phyloP scores from a whole-genome alignment of 2,797 vertebrate genomes.

The Lacerta agilis region DNA sequence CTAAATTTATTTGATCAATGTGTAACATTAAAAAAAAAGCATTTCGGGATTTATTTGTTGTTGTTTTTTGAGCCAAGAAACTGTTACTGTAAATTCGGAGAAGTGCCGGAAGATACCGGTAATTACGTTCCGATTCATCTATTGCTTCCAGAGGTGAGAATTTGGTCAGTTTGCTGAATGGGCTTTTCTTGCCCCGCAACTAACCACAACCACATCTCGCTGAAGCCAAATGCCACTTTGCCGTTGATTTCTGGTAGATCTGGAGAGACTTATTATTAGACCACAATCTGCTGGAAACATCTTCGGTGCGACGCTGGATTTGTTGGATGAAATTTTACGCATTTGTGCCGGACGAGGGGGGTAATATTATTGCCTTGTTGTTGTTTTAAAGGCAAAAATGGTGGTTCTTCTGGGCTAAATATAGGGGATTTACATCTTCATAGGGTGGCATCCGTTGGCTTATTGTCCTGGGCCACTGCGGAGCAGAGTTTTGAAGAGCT shows the following conservation, averaged over 20 bases:
- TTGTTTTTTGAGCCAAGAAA: no score
- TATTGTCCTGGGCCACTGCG: background rate
- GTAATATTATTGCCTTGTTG: background rate
- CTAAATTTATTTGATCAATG: no score
- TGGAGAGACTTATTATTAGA: background rate
- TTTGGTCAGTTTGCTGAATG: no score
- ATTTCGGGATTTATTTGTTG: no score
- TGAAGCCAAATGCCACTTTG: background rate
- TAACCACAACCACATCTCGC: background rate
- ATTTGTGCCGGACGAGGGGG: background rate
- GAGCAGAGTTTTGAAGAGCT: background rate
- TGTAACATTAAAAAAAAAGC: no score
- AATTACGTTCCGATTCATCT: no score
- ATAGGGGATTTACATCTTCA: conserved; percentile 38
- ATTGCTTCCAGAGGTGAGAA: no score
- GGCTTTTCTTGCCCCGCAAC: no score
- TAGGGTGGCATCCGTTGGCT: conserved; percentile 12
- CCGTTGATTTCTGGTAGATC: background rate
- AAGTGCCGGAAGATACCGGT: no score
- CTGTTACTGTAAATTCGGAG: no score
- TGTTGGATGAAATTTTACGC: conserved; percentile 9
- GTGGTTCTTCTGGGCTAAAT: background rate
- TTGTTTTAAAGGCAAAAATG: background rate
- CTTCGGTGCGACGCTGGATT: background rate
- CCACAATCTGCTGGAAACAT: background rate